Conservation (phyloP, 2,888 invertebrate genomes). For the Heliconius sara region DNA sequence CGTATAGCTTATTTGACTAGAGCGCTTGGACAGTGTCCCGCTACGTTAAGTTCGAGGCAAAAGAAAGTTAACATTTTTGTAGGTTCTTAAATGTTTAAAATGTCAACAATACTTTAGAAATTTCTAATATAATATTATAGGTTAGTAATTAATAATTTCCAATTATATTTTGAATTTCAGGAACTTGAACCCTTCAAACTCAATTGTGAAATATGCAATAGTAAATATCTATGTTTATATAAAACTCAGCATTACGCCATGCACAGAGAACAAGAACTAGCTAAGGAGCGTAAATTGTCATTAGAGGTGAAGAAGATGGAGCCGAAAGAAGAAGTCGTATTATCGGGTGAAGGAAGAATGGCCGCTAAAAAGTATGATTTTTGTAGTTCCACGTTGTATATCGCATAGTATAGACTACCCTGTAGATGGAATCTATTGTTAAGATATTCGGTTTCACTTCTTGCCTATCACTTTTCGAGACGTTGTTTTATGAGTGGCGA, state of each 20-base stretch:
- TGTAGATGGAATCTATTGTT: too few species aligned
- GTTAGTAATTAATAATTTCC: too few species aligned
- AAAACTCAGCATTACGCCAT: conserved; percentile 82
- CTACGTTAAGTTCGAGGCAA: background rate
- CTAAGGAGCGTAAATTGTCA: conserved; percentile 52
- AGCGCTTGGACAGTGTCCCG: too few species aligned
- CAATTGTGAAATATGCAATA: conserved; percentile 81
- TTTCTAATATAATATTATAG: too few species aligned
- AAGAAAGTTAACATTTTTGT: too few species aligned
- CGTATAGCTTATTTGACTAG: background rate
- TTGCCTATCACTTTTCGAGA: too few species aligned
- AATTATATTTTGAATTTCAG: conserved; percentile 55
- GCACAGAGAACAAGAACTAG: conserved; percentile 67
- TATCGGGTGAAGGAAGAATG: conserved; percentile 55
- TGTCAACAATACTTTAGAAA: too few species aligned
- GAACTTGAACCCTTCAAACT: conserved; percentile 77
- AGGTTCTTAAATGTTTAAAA: too few species aligned
- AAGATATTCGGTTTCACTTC: too few species aligned
- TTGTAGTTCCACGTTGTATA: background rate
- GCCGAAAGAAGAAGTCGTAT: conserved; percentile 38
- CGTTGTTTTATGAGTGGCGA: background rate
- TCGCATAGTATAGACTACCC: background rate
- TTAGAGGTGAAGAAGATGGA: conserved; percentile 51
- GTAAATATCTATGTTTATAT: conserved; percentile 81
- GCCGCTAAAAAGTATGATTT: conserved; percentile 69